Percentiles rank a stretch among this genome's conserved stretches.
These are phyloP conservation scores for Lepus townsendii DNA, from an alignment of 2,797 vertebrate genomes.

Conservation along the genomic window DNA sequence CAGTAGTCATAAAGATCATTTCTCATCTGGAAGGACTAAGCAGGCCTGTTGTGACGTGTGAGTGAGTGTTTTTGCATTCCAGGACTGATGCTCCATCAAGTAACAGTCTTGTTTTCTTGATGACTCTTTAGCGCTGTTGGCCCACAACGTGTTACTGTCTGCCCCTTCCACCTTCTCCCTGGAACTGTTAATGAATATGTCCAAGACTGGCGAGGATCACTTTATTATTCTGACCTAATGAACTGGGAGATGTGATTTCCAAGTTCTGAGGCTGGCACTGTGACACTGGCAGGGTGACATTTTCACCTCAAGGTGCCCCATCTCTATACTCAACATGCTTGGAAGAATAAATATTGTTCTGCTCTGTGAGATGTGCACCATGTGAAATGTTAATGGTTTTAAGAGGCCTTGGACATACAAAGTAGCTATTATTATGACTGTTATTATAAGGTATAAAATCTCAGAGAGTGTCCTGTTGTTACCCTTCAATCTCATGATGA, in stretches of 20 bases:
- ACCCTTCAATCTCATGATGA: conserved; percentile 59
- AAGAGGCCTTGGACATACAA: conserved; percentile 47
- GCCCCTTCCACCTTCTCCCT: background rate
- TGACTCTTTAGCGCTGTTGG: background rate
- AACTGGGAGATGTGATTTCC: conserved; percentile 68
- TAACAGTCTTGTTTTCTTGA: background rate
- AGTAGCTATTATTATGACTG: conserved; percentile 66
- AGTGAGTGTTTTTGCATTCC: background rate
- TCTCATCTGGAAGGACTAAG: background rate
- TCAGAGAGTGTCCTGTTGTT: conserved; percentile 48
- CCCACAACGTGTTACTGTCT: background rate
- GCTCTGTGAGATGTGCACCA: conserved; percentile 8
- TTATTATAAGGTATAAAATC: conserved; percentile 76
- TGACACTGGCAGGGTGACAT: conserved; percentile 6
- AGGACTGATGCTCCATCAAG: background rate
- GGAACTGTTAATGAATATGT: conserved; percentile 29
- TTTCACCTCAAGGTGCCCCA: conserved; percentile 63
- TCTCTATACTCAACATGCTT: conserved; percentile 55
- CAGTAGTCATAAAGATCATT: background rate
- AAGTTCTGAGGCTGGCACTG: conserved; percentile 55
- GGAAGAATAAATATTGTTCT: conserved; percentile 77
- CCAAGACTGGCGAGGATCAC: conserved; percentile 56
- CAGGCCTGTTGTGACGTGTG: background rate
- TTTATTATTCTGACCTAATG: conserved; percentile 72
- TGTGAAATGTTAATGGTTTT: conserved; percentile 78